A percentile compares a stretch with the other conserved stretches of the same genome.
These are phyloP conservation scores for Galaxea fascicularis DNA, from an alignment of 92 coral and sea anemone genomes.

Conservation along the genomic window DNA sequence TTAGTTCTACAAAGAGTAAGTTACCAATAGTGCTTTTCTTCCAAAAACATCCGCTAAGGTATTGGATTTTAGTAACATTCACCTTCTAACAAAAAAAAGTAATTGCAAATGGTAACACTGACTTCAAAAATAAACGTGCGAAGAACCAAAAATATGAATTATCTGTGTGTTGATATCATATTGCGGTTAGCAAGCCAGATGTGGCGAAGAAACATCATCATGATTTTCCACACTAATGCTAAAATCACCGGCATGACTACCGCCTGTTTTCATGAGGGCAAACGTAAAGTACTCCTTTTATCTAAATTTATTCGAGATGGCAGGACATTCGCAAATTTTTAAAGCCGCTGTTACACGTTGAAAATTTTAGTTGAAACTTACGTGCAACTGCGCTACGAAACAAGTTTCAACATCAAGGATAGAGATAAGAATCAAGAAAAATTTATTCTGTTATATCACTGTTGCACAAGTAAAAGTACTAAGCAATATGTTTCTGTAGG, in stretches of 20 bases:
- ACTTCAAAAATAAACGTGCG: not conserved
- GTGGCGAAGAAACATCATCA: not conserved
- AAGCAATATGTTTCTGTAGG: too few species aligned
- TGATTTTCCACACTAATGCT: not conserved
- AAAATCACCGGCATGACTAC: not conserved
- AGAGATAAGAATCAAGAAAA: too few species aligned
- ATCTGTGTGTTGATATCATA: not conserved
- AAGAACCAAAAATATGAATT: not conserved
- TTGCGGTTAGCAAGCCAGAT: conserved; percentile 21
- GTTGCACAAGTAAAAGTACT: too few species aligned
- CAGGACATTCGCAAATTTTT: too few species aligned
- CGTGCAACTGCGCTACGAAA: too few species aligned
- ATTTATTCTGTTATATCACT: too few species aligned
- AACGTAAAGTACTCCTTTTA: too few species aligned
- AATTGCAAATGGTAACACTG: not conserved
- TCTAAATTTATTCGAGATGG: too few species aligned
- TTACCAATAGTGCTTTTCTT: not conserved
- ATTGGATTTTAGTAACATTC: not conserved
- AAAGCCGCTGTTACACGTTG: too few species aligned
- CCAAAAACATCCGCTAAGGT: too few species aligned
- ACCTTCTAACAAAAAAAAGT: not conserved
- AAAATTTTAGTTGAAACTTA: too few species aligned
- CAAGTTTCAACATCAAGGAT: too few species aligned
- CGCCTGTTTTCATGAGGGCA: not conserved
- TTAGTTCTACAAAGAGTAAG: not conserved